These are phyloP conservation scores for sheep (Ovis aries) DNA, from an alignment of 2,113 vertebrate species.

Conservation along the genomic window ARS-UI_Ramb_v3.0 NC_082741.1:6015001-6015500, in stretches of 20 bases:
- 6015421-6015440: conserved; percentile 76
- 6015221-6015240: neutral
- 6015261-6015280: conserved; percentile 44
- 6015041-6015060: neutral
- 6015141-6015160: neutral
- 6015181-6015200: neutral
- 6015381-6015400: conserved; percentile 81
- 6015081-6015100: neutral
- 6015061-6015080: neutral
- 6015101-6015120: neutral
- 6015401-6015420: conserved; percentile 77
- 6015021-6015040: neutral
- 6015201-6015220: neutral
- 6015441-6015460: conserved; percentile 78
- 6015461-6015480: conserved; percentile 80
- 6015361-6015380: conserved; percentile 84
- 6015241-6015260: conserved; percentile 61
- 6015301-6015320: conserved; percentile 84
- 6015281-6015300: conserved; percentile 73
- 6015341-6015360: conserved; percentile 81
- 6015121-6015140: neutral
- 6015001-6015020: neutral
- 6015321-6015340: conserved; percentile 81
- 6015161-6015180: neutral
- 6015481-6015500: conserved; percentile 80